Evolutionary conservation across 2,888 invertebrate species (phyloP).

Genomic region (Anthophora plumipes): DNA sequence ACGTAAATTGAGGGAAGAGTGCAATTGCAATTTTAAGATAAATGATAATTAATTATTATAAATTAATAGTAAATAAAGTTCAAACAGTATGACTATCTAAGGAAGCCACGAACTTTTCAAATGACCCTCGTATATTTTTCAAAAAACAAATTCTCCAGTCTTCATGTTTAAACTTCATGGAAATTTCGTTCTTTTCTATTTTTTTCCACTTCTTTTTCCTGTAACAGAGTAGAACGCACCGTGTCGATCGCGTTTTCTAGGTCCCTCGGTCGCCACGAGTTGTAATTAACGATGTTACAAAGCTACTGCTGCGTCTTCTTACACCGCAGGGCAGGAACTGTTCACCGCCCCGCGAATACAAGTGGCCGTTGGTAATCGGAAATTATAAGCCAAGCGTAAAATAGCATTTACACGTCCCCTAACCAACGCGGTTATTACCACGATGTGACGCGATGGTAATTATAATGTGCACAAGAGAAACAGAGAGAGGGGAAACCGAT

Average conservation of each 20-base stretch:
- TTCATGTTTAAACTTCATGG: too few relatives aligned
- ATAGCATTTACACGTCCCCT: constrained; percentile 39
- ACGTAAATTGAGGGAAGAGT: too few relatives aligned
- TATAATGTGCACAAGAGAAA: constrained; percentile 30
- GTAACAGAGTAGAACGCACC: too few relatives aligned
- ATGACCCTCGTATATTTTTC: too few relatives aligned
- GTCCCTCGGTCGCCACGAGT: background rate
- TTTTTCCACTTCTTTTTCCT: too few relatives aligned
- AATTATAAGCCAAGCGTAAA: constrained; percentile 50
- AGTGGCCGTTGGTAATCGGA: constrained; percentile 39
- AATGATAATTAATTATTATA: too few relatives aligned
- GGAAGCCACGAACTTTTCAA: too few relatives aligned
- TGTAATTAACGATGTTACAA: constrained; percentile 39
- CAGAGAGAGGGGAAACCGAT: background rate
- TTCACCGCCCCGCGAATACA: background rate
- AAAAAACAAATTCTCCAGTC: too few relatives aligned
- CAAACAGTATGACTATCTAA: too few relatives aligned
- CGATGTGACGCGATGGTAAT: constrained; percentile 30
- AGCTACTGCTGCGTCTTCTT: constrained; percentile 13
- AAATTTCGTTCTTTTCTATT: too few relatives aligned
- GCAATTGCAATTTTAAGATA: too few relatives aligned
- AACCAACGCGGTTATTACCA: constrained; percentile 30
- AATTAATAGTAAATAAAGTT: too few relatives aligned
- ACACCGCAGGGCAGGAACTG: constrained; percentile 9
- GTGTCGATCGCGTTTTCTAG: background rate